A percentile compares a stretch with the other conserved stretches of the same genome.
phyloP scores from a whole-genome alignment of 2,888 invertebrate species.

The Chrysolina haemoptera region DNA sequence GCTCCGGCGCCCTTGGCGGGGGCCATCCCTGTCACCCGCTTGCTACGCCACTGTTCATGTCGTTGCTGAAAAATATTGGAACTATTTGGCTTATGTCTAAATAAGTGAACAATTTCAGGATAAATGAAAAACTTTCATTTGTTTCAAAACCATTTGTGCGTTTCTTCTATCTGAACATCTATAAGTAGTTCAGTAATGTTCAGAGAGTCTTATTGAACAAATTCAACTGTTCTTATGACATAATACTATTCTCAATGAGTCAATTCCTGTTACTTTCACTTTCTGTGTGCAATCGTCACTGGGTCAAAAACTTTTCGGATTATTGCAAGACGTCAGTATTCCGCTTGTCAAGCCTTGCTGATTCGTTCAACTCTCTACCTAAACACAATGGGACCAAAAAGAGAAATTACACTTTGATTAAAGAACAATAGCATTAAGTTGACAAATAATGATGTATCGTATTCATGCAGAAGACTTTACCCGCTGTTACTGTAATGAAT shows the following conservation, averaged over 20 bases:
- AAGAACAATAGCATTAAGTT: constrained; percentile 37
- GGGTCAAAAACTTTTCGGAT: neutral
- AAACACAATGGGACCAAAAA: constrained; percentile 59
- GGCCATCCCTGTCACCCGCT: too few species aligned
- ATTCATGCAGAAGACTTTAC: constrained; percentile 8
- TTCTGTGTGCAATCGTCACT: constrained; percentile 7
- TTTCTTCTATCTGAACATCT: neutral
- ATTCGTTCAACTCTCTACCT: constrained; percentile 57
- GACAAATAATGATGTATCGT: constrained; percentile 34
- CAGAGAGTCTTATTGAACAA: neutral
- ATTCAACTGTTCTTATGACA: constrained; percentile 3
- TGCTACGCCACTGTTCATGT: too few species aligned
- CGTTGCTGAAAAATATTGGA: too few species aligned
- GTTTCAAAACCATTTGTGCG: neutral
- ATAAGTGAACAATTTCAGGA: neutral
- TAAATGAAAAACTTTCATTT: neutral
- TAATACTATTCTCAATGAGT: neutral
- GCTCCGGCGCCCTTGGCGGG: too few species aligned
- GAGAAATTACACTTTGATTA: constrained; percentile 41
- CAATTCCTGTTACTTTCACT: constrained; percentile 14
- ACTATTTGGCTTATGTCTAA: too few species aligned
- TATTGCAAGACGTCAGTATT: constrained; percentile 34
- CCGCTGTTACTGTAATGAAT: constrained; percentile 29
- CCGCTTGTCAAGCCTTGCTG: constrained; percentile 42
- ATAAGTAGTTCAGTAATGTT: neutral